Conservation (phyloP, 2,888 invertebrate genomes). For the Zaprionus lineosus region DNA sequence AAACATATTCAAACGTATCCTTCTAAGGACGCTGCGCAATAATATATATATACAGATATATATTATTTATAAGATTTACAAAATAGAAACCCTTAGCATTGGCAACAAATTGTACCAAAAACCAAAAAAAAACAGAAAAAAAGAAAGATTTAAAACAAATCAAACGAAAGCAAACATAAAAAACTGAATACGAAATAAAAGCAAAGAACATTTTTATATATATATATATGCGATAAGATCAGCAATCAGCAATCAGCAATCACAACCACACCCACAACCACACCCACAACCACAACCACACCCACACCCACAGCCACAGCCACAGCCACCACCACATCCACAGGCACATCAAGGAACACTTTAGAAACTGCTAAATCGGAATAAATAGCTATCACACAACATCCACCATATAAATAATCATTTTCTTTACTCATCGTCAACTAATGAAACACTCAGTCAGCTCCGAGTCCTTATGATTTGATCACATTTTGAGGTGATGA, state of each 20-base stretch:
- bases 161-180: too few species aligned
- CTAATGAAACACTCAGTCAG: too few species aligned
- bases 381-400: constrained; percentile 68
- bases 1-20: constrained; percentile 41
- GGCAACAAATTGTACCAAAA: constrained; percentile 60
- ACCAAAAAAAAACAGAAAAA: constrained; percentile 24
- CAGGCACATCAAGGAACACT: too few species aligned
- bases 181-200: constrained; percentile 47
- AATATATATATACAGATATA: too few species aligned
- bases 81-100: constrained; percentile 54
- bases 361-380: constrained; percentile 60
- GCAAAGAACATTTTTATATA: constrained; percentile 48
- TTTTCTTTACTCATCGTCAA: too few species aligned
- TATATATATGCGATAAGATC: constrained; percentile 44
- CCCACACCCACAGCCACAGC: too few species aligned
- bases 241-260: too few species aligned
- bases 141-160: constrained; percentile 38
- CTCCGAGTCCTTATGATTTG: too few species aligned
- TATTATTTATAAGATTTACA: constrained; percentile 68
- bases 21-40: constrained; percentile 63
- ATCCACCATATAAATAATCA: constrained; percentile 32
- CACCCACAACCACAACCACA: constrained; percentile 5
- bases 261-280: constrained; percentile 9
- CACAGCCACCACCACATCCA: constrained; percentile 1
- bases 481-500: too few species aligned